Evolutionary conservation across 2,797 vertebrate species (phyloP), one percentile per base, ranked within the genome.

Genomic region (Leptatherina wallacei): DNA sequence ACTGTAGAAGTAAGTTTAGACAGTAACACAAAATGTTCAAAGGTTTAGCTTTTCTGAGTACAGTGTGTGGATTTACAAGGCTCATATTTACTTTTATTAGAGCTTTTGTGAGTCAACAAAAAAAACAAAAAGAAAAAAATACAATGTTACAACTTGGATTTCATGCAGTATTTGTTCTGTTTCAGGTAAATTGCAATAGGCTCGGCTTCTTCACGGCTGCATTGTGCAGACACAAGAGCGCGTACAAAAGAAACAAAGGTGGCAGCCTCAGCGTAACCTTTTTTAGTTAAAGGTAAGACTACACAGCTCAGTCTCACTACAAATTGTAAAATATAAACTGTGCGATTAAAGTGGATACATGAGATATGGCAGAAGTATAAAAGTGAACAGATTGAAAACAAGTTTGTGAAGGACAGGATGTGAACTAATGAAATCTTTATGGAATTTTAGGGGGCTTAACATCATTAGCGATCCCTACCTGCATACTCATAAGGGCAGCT

Each of bases 131-230:
- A 38, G 4, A 1, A 5, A 54, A 54, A 27, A 55, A 10, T 69
- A 1, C 1, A 22, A 16, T 61, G 32, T 42, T 67, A 52, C 4
- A 22, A 18, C 2, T n/a, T 22, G 16, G n/a, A 24, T 20, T 5
- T 68, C 6, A 14, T 55, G 54, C 65, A 67, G 16, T 57, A 54
- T 75, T 38, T 58, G 56, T 30, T 55, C 32, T 40, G 30, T 56
- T 52, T 44, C 20, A 36, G 36, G 42, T 42, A 8, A 11, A 22
- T 32, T 42, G 62, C 47, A n/a, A 4, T 1, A 3, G 11, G 18
- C 35, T 65, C 20, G 30, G 55, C 42, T 44, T 35, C 13, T 62
- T 65, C 20, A n/a, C 8, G 18, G 5, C 44, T 47, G 44, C 20
- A 47, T 47, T 20, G 7, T 47, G 7, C 2, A 51, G 22, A 24